phyloP scores from a whole-genome alignment of 2,797 vertebrate genomes.

The Carapus acus region DNA sequence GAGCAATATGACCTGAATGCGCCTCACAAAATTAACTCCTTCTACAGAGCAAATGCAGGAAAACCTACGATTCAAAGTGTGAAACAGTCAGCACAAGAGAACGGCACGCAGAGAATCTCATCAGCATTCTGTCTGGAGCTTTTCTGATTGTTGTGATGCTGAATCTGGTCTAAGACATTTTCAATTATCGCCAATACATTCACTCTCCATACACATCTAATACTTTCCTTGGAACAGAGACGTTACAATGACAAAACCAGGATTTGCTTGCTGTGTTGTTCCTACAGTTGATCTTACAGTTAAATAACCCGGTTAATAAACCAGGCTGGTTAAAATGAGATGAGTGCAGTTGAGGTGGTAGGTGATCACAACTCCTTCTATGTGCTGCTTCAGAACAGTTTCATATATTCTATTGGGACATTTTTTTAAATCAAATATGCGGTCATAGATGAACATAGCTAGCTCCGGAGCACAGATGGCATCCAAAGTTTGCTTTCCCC shows the following conservation, averaged over 20 bases:
- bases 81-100: slow-evolving; percentile 29
- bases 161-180: slow-evolving; percentile 58
- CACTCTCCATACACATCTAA: slow-evolving; percentile 33
- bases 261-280: slow-evolving; percentile 29
- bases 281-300: slow-evolving; percentile 32
- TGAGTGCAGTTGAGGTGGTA: slow-evolving; percentile 46
- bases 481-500: slow-evolving; percentile 16
- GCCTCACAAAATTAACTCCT: slow-evolving; percentile 4
- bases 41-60: slow-evolving; percentile 19
- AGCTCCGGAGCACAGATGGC: not conserved
- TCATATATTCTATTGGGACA: slow-evolving; percentile 16
- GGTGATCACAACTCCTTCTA: slow-evolving; percentile 69
- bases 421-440: slow-evolving; percentile 1
- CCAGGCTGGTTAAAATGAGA: slow-evolving; percentile 59
- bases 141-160: slow-evolving; percentile 66
- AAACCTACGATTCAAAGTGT: slow-evolving; percentile 21
- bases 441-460: slow-evolving; percentile 14
- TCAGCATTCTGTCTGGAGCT: slow-evolving; percentile 71
- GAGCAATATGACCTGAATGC: not conserved
- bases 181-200: slow-evolving; percentile 49
- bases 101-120: slow-evolving; percentile 52
- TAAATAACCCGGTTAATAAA: no score
- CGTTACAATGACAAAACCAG: slow-evolving; percentile 54
- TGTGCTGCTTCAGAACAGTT: slow-evolving; percentile 47
- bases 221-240: slow-evolving; percentile 47